Conservation (phyloP, 2,113 vertebrate species). For the Gymnogyps californianus region DNA sequence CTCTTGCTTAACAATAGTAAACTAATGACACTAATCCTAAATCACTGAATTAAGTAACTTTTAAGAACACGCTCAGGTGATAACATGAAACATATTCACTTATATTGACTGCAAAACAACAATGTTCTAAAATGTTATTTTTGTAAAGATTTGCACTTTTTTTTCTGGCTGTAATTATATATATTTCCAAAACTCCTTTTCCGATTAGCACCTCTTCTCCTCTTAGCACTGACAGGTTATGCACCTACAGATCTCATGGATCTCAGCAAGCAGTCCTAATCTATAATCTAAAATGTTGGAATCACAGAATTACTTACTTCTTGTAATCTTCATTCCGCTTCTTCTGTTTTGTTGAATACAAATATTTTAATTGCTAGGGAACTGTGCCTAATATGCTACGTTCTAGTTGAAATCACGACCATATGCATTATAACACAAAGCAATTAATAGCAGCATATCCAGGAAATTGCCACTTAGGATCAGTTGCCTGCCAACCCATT, state of each 20-base stretch:
- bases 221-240: neutral
- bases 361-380: neutral
- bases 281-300: neutral
- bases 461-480: neutral
- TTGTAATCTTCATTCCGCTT: neutral
- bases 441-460: neutral
- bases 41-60: neutral
- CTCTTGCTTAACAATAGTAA: neutral
- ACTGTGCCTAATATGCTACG: neutral
- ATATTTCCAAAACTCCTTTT: neutral
- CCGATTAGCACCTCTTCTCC: neutral
- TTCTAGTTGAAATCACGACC: neutral
- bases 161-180: neutral
- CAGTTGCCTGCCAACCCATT: neutral
- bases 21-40: neutral
- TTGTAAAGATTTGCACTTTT: neutral
- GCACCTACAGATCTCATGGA: neutral
- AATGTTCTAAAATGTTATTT: neutral
- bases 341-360: neutral
- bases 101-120: neutral
- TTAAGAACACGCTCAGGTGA: no score
- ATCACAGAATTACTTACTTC: neutral
- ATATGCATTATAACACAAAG: neutral
- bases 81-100: neutral
- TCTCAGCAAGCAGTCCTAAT: neutral